Percentiles rank a stretch among this genome's conserved stretches.
Evolutionary conservation across 2,888 invertebrate species (phyloP).

Genomic region (Mesodorylaimus sp.): DNA sequence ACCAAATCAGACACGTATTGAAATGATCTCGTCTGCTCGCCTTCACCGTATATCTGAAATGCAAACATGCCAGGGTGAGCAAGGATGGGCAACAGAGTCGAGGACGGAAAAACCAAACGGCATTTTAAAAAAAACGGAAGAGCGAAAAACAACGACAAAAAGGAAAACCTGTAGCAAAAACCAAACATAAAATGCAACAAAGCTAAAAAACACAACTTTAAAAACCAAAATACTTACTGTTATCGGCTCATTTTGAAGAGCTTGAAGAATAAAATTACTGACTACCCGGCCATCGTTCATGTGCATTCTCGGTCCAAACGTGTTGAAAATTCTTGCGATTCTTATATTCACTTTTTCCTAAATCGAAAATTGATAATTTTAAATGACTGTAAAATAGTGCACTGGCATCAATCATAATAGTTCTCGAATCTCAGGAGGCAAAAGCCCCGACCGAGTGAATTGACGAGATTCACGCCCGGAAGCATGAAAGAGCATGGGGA

Average conservation of each 20-base stretch:
- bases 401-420: too few species aligned
- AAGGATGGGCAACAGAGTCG: background rate
- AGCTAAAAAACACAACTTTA: too few species aligned
- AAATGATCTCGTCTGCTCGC: conserved; percentile 62
- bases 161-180: too few species aligned
- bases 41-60: conserved; percentile 39
- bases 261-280: conserved; percentile 93
- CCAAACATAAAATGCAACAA: too few species aligned
- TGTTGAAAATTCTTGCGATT: conserved; percentile 94
- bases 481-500: too few species aligned
- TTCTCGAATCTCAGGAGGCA: too few species aligned
- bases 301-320: conserved; percentile 96
- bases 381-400: background rate
- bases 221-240: conserved; percentile 49
- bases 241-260: conserved; percentile 76
- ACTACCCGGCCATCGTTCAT: conserved; percentile 95
- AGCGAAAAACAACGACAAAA: too few species aligned
- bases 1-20: conserved; percentile 94
- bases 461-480: too few species aligned
- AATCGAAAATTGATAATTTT: conserved; percentile 9
- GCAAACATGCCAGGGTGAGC: too few species aligned
- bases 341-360: conserved; percentile 80
- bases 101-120: background rate
- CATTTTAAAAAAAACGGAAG: background rate
- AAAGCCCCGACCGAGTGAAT: too few species aligned